Evolutionary conservation across 2,888 invertebrate species (phyloP), one percentile per base, ranked within the genome.

Genomic region (Apotomis capreana): DNA sequence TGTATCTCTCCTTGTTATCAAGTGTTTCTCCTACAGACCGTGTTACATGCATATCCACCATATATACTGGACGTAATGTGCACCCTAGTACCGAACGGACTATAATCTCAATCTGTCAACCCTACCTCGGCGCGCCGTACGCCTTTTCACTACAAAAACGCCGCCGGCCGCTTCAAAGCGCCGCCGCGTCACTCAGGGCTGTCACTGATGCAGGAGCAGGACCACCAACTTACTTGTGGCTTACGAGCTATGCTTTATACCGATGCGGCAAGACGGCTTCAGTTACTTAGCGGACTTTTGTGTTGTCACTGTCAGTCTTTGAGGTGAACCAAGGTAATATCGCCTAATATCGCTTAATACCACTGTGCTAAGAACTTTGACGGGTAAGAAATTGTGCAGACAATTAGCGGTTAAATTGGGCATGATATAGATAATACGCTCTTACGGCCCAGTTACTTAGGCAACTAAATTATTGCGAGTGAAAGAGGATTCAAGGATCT

Each of bases 31-130:
- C 26, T 26, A 26, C 26, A 26, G 26, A 26, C 2, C 26, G 26
- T 26, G 26, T 26, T 2, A 26, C 26, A 26, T 26, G 26, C 26
- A 26, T 26, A 2, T 26, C 26, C 26, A 49, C 49, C 8, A 1
- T 49, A 10, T 9, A 49, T 49, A 52, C 12, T 3, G 15, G 54
- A 5, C 12, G 3, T 13, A 5, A 9, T 9, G 15, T 54, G 12
- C 70, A 64, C 44, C 5, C n/a, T 36, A 9, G 5, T 15, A 13
- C 44, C 59, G 70, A 70, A 67, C n/a, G 37, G 12, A 5, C 55
- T 78, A 13, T 78, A 80, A 78, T 78, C 76, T 79, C 78, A 77
- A 79, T 78, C 80, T 79, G 82, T 79, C 81, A 79, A 76, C 71
- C 71, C 73, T 74, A 68, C 73, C 76, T 77, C 75, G 76, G 72